Evolutionary conservation across 2,797 vertebrate species (phyloP).

Genomic region (Aeoliscus strigatus): DNA sequence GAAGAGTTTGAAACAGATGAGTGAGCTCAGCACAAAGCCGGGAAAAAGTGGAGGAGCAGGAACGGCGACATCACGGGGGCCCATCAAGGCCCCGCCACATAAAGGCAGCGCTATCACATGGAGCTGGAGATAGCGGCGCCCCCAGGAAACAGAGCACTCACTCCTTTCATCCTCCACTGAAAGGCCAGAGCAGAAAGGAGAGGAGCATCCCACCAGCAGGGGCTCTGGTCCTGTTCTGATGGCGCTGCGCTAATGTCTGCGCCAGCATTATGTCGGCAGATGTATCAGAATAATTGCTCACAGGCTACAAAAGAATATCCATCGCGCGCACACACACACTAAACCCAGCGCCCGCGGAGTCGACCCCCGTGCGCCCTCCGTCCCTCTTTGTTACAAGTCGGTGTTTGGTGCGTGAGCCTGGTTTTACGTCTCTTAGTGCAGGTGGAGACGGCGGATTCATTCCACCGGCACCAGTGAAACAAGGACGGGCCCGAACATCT

Average conservation of each 20-base stretch:
- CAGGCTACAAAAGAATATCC: slow-evolving; percentile 20
- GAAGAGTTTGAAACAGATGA: slow-evolving; percentile 19
- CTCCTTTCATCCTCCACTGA: slow-evolving; percentile 51
- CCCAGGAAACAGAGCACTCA: slow-evolving; percentile 43
- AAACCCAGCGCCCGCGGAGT: too few relatives aligned
- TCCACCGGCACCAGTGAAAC: too few relatives aligned
- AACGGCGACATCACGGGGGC: too few relatives aligned
- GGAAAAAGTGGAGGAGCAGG: slow-evolving; percentile 10
- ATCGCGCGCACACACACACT: too few relatives aligned
- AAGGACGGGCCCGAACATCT: too few relatives aligned
- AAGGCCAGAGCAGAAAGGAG: slow-evolving; percentile 37
- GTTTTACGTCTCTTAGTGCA: too few relatives aligned
- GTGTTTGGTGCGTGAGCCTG: too few relatives aligned
- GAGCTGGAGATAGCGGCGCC: slow-evolving; percentile 48
- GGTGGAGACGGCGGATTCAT: too few relatives aligned
- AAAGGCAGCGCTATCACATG: slow-evolving; percentile 51
- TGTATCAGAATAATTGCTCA: slow-evolving; percentile 21
- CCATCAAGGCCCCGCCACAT: too few relatives aligned
- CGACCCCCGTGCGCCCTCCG: not conserved
- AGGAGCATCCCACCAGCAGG: slow-evolving; percentile 31
- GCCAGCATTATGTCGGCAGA: slow-evolving; percentile 15
- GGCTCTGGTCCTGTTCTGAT: slow-evolving; percentile 23
- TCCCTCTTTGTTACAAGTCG: too few relatives aligned
- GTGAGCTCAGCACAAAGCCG: slow-evolving; percentile 13
- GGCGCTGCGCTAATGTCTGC: slow-evolving; percentile 21